phyloP scores from a whole-genome alignment of 2,797 vertebrate genomes.

The Salmo trutta region DNA sequence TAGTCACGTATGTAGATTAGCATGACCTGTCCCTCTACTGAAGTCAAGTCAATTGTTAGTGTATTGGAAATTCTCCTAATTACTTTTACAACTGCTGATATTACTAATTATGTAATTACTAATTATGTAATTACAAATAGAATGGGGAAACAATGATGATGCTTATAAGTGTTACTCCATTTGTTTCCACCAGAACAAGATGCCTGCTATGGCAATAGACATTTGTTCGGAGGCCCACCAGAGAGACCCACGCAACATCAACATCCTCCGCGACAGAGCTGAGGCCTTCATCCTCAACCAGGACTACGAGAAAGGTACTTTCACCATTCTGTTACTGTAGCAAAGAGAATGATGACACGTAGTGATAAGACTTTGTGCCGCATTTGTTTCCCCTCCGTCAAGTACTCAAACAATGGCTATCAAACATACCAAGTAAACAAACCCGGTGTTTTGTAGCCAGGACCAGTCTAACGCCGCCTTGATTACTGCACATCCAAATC shows the following conservation, averaged over 20 bases:
- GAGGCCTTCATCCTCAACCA: constrained; percentile 85
- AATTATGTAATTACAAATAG: neutral
- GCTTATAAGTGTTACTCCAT: neutral
- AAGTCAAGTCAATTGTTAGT: neutral
- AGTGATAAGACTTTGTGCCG: neutral
- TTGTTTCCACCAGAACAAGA: constrained; percentile 59
- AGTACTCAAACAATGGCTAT: neutral
- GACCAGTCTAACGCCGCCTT: neutral
- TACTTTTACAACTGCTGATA: neutral
- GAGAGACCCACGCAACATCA: constrained; percentile 78
- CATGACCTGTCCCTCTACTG: neutral
- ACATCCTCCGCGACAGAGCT: constrained; percentile 80
- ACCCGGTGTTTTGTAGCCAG: neutral
- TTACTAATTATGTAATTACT: neutral
- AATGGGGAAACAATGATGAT: neutral
- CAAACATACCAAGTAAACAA: neutral
- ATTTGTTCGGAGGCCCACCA: constrained; percentile 82
- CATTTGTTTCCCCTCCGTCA: neutral
- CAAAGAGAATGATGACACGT: neutral
- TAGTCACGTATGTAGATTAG: neutral
- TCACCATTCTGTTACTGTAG: neutral
- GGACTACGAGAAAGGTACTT: constrained; percentile 82
- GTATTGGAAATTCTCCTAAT: neutral
- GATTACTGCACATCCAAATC: neutral
- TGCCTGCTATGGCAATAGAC: constrained; percentile 72